These are phyloP conservation scores for Rhyacophila evoluta DNA, from an alignment of 2,888 invertebrate genomes.

Conservation along the genomic window DNA sequence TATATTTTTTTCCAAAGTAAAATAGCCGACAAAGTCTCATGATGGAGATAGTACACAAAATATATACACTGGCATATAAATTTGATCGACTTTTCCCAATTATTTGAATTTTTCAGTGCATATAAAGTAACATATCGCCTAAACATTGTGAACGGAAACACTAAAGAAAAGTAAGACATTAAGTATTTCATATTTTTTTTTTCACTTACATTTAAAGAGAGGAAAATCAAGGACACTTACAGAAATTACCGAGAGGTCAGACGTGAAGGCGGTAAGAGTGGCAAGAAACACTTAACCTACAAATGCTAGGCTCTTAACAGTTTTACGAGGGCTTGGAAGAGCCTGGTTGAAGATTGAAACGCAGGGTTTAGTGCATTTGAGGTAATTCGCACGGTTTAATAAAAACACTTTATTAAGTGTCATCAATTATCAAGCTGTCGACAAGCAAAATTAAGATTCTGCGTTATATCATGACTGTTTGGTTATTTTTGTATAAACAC, in stretches of 20 bases:
- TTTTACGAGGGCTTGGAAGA: conserved; percentile 25
- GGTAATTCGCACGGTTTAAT: not conserved
- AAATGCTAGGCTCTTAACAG: conserved; percentile 27
- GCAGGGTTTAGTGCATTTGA: not conserved
- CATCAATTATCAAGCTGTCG: not conserved
- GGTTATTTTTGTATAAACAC: too few species aligned
- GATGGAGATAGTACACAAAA: too few species aligned
- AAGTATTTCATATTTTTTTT: not conserved
- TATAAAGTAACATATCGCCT: too few species aligned
- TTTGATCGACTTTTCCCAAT: too few species aligned
- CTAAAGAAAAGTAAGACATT: too few species aligned
- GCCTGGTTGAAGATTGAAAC: conserved; percentile 17
- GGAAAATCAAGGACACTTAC: conserved; percentile 16
- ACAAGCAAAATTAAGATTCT: not conserved
- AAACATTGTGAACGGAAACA: too few species aligned
- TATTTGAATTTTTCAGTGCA: too few species aligned
- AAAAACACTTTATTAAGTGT: not conserved
- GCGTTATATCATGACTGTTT: too few species aligned
- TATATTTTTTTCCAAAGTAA: too few species aligned
- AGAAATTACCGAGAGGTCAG: not conserved
- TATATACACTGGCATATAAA: too few species aligned
- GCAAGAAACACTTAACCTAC: conserved; percentile 26
- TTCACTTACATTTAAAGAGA: not conserved
- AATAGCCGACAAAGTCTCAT: too few species aligned
- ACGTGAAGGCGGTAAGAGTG: not conserved